Evolutionary conservation across 2,888 invertebrate genomes (phyloP).

Genomic region (Archips crataeganus): DNA sequence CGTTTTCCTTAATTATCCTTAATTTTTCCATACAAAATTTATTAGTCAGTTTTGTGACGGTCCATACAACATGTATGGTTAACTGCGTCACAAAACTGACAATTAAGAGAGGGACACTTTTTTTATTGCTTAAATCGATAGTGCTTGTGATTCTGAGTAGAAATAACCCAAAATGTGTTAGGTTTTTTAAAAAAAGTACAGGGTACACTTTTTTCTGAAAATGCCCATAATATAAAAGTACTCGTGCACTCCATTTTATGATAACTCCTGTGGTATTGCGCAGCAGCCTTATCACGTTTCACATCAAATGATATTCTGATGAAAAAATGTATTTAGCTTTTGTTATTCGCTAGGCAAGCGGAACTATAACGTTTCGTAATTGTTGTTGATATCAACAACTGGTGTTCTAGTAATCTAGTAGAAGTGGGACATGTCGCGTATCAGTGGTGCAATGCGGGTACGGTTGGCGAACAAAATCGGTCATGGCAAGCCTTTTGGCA

Average conservation of each 20-base stretch:
- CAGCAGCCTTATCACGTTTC: slow-evolving; percentile 16
- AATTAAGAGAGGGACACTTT: too few species aligned
- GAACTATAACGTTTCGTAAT: slow-evolving; percentile 16
- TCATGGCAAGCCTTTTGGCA: slow-evolving; percentile 12
- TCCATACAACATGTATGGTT: too few species aligned
- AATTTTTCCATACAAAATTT: too few species aligned
- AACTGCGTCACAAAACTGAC: too few species aligned
- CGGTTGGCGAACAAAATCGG: slow-evolving; percentile 5
- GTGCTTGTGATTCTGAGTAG: too few species aligned
- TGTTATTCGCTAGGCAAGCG: slow-evolving; percentile 31
- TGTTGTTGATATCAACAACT: slow-evolving; percentile 21
- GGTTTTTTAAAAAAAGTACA: too few species aligned
- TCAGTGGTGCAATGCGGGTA: slow-evolving; percentile 36
- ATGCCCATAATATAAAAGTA: neutral
- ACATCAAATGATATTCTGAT: slow-evolving; percentile 22
- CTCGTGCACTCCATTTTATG: neutral
- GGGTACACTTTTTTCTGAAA: too few species aligned
- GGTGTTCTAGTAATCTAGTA: neutral
- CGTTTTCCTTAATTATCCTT: too few species aligned
- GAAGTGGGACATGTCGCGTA: slow-evolving; percentile 33
- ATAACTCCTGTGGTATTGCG: slow-evolving; percentile 11
- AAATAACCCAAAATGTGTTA: too few species aligned
- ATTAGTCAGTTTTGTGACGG: too few species aligned
- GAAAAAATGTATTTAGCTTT: slow-evolving; percentile 15
- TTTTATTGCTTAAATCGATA: too few species aligned